phyloP scores from a whole-genome alignment of 2,888 invertebrate species.

The Smittia aterrima region DNA sequence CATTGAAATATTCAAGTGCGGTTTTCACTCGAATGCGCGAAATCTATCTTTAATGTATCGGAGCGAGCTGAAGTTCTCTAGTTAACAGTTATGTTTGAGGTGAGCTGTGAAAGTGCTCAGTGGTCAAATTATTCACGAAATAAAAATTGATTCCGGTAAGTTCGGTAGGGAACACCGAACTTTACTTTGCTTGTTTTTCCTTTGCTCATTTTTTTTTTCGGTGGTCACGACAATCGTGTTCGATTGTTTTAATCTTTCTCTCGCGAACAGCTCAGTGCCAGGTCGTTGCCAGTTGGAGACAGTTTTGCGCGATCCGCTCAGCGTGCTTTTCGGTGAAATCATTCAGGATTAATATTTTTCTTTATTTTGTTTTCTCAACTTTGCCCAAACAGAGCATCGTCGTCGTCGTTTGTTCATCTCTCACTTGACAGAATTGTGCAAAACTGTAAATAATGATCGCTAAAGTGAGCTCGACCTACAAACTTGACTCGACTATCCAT shows the following conservation, averaged over 20 bases:
- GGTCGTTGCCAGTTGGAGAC: neutral
- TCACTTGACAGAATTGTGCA: neutral
- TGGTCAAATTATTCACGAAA: slow-evolving; percentile 1
- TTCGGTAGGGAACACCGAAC: neutral
- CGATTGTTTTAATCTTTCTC: neutral
- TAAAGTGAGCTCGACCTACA: neutral
- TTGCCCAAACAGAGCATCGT: neutral
- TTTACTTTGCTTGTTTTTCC: neutral
- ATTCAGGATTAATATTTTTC: neutral
- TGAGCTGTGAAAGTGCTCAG: slow-evolving; percentile 8
- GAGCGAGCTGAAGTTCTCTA: neutral
- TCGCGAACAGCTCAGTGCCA: neutral
- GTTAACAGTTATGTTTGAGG: slow-evolving; percentile 1
- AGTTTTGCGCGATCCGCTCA: neutral
- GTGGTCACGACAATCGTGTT: slow-evolving; percentile 8
- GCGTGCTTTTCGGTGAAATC: neutral
- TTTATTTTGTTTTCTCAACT: neutral
- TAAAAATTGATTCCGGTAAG: slow-evolving; percentile 6
- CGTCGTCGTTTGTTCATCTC: too few species aligned
- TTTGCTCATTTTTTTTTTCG: neutral
- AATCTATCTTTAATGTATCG: neutral
- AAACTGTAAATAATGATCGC: slow-evolving; percentile 10
- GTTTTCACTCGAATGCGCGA: neutral
- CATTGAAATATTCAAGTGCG: slow-evolving; percentile 11
- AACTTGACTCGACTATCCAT: neutral